Base-by-base conservation (phyloP, 2,797 vertebrate genomes). In the Sebastes vulpes region DNA sequence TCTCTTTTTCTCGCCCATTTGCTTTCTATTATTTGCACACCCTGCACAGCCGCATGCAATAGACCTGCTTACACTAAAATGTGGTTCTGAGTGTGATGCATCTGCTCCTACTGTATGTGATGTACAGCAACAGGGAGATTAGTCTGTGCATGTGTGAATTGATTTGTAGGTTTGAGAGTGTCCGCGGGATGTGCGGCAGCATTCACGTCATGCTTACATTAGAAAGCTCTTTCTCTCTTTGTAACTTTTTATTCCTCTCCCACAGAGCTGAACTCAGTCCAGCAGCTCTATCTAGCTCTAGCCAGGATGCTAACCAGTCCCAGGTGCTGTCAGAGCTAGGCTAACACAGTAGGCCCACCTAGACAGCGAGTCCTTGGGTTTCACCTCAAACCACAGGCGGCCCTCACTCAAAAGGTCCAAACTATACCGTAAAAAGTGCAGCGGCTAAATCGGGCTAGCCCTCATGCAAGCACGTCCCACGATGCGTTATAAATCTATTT, bases 301-400 rank as follows among this genome's bases (percentile, higher is more conserved):
- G 91, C 89, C 90, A 91, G 88, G 78, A 91, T 88, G 80, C 90
- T 96, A 95, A 94, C 92, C 88, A 94, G 81, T 90, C 83, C 92
- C 94, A 94, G 93, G 92, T 95, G 92, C 81, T 72, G 72, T 52
- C 74, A 73, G 59, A 81, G 77, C 72, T 75, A 76, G 56, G 90
- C 87, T 89, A 90, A 88, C 87, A 84, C 87, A 92, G 82, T 82
- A 79, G 80, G 89, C 89, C 86, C 86, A 94, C 88, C 90, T 91
- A 91, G 81, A 88, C 81, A 77, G 71, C 18, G 9, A 74, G 72
- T 66, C 79, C 65, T 91, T 88, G 81, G 72, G 82, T 92, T 92
- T 90, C 84, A 85, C 69, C 82, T 85, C 86, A 80, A 89, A 88
- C 79, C 77, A 5, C 79, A 90, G 60, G 81, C 81, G 82, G 75